phyloP scores from a whole-genome alignment of 2,888 invertebrate species.

The Formica aserva region DNA sequence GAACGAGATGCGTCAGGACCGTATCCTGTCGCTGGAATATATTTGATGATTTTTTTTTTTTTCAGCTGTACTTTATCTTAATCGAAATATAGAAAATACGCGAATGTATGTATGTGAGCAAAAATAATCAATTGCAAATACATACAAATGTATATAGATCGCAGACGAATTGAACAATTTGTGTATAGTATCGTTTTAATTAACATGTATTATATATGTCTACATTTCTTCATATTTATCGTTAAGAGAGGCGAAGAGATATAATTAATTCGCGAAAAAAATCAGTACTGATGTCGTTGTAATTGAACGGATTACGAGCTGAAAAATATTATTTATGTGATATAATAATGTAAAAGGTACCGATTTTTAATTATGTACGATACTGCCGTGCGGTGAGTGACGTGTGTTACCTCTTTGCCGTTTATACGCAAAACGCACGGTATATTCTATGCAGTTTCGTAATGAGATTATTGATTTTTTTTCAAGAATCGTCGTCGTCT shows the following conservation, averaged over 20 bases:
- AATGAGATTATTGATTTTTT: conserved; percentile 73
- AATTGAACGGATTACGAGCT: background rate
- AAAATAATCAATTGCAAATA: background rate
- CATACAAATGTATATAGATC: too few species aligned
- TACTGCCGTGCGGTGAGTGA: conserved; percentile 38
- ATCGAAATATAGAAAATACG: background rate
- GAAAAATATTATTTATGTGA: background rate
- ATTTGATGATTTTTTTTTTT: background rate
- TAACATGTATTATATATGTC: too few species aligned
- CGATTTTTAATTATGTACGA: conserved; percentile 35
- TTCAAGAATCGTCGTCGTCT: conserved; percentile 53
- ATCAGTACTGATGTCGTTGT: background rate
- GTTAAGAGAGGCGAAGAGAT: background rate
- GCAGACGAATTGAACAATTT: background rate
- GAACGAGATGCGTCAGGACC: conserved; percentile 58
- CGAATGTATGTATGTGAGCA: background rate
- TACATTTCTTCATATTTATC: background rate
- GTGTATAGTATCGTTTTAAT: too few species aligned
- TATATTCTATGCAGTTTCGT: conserved; percentile 62
- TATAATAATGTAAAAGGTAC: background rate
- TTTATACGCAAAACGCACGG: conserved; percentile 37
- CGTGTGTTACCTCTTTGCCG: conserved; percentile 44
- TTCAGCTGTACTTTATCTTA: background rate
- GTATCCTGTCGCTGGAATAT: conserved; percentile 9
- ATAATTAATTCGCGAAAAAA: background rate